A percentile compares a stretch with the other conserved stretches of the same genome.
These are phyloP conservation scores for Oncorhynchus clarkii DNA, from an alignment of 2,113 vertebrate genomes.

Conservation along the genomic window DNA sequence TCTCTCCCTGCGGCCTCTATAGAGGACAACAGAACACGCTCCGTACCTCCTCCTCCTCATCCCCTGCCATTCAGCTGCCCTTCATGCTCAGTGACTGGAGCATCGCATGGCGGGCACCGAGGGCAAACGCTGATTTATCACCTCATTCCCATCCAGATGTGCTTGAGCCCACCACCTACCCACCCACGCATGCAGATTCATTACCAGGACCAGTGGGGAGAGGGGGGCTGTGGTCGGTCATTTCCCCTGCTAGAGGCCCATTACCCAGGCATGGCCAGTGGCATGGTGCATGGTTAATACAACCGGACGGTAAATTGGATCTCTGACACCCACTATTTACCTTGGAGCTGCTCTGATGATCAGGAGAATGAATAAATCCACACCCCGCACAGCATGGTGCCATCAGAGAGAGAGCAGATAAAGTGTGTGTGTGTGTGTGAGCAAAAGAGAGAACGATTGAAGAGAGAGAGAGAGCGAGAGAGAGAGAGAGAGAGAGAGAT, in stretches of 20 bases:
- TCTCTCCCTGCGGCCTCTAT: neutral
- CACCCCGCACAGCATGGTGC: neutral
- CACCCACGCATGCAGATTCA: constrained; percentile 62
- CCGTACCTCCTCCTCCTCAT: neutral
- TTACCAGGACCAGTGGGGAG: constrained; percentile 43
- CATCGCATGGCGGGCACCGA: constrained; percentile 40
- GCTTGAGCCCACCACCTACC: constrained; percentile 59
- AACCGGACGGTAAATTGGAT: constrained; percentile 53
- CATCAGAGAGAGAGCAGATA: constrained; percentile 7
- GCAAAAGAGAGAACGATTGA: too few relatives aligned
- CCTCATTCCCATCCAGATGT: constrained; percentile 73
- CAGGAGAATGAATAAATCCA: constrained; percentile 52
- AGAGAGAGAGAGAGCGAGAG: too few relatives aligned
- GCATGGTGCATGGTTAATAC: constrained; percentile 45
- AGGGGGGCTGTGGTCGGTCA: constrained; percentile 27
- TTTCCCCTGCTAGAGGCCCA: constrained; percentile 31
- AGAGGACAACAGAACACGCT: neutral
- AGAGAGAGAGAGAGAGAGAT: too few relatives aligned
- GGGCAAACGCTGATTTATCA: constrained; percentile 68
- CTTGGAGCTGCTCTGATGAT: constrained; percentile 44
- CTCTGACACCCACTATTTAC: constrained; percentile 48
- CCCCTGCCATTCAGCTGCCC: constrained; percentile 48
- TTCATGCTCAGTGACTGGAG: constrained; percentile 76
- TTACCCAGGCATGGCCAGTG: neutral
- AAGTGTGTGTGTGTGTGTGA: too few relatives aligned